These are phyloP conservation scores for Hipparchia sbordonii DNA, from an alignment of 2,888 invertebrate genomes.

Conservation along the genomic window DNA sequence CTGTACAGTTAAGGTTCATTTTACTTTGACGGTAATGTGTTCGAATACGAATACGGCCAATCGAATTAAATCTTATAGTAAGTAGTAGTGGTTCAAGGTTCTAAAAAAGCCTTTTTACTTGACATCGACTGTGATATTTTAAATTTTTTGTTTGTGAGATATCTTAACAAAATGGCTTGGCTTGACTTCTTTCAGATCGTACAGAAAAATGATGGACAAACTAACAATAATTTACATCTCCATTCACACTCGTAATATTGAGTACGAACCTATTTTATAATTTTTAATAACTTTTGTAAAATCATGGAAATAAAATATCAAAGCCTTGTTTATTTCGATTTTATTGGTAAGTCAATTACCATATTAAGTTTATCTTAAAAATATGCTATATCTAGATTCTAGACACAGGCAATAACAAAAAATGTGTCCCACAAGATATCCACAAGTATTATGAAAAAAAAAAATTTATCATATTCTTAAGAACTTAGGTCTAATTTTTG, in stretches of 20 bases:
- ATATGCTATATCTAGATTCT: slow-evolving; percentile 15
- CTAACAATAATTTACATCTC: neutral
- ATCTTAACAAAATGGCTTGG: neutral
- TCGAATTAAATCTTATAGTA: no score
- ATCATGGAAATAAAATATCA: slow-evolving; percentile 40
- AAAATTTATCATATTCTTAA: slow-evolving; percentile 18
- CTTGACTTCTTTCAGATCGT: slow-evolving; percentile 4
- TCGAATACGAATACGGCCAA: no score
- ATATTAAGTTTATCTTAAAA: slow-evolving; percentile 27
- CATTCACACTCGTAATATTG: neutral
- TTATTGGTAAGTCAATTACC: slow-evolving; percentile 63
- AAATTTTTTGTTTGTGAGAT: neutral
- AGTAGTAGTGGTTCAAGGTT: no score
- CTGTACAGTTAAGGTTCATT: no score
- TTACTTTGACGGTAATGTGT: no score
- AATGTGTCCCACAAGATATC: slow-evolving; percentile 9
- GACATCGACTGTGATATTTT: no score
- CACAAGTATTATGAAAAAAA: slow-evolving; percentile 18
- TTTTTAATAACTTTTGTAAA: slow-evolving; percentile 8
- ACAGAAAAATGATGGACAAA: neutral
- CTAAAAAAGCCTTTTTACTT: neutral
- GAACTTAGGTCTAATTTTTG: slow-evolving; percentile 25
- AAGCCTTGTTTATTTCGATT: slow-evolving; percentile 41
- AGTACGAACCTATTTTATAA: neutral
- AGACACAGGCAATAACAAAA: slow-evolving; percentile 25